Conservation (phyloP, 2,888 invertebrate genomes). For the Cantharis nigra region DNA sequence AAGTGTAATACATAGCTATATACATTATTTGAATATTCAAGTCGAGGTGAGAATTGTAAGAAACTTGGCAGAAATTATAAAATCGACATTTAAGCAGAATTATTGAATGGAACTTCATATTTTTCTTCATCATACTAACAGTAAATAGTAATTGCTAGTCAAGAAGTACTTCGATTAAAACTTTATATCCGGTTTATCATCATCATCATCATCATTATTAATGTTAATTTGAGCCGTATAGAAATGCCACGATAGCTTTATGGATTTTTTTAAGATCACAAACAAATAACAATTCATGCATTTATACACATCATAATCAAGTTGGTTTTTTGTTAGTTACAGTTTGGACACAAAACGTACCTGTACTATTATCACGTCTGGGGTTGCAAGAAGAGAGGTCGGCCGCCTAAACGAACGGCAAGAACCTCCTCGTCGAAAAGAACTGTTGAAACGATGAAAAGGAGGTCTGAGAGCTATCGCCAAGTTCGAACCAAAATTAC, state of each 20-base stretch:
- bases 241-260: not conserved
- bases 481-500: slow-evolving; percentile 49
- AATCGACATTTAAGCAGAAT: not conserved
- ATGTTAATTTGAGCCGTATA: not conserved
- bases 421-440: slow-evolving; percentile 50
- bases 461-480: slow-evolving; percentile 53
- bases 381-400: slow-evolving; percentile 44
- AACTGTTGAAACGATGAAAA: slow-evolving; percentile 53
- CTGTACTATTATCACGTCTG: slow-evolving; percentile 39
- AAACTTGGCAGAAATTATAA: not conserved
- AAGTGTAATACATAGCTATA: not conserved
- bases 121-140: not conserved
- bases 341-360: slow-evolving; percentile 35
- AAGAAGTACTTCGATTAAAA: not conserved
- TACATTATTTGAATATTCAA: not conserved
- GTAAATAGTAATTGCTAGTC: not conserved
- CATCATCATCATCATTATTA: not conserved
- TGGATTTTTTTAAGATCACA: not conserved
- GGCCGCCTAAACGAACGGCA: slow-evolving; percentile 42
- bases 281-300: not conserved
- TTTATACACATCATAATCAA: not conserved
- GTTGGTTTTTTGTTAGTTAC: not conserved
- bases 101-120: not conserved
- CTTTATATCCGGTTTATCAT: not conserved
- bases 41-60: not conserved